phyloP scores from a whole-genome alignment of 2,113 vertebrate genomes.

The Percina caprodes region DNA sequence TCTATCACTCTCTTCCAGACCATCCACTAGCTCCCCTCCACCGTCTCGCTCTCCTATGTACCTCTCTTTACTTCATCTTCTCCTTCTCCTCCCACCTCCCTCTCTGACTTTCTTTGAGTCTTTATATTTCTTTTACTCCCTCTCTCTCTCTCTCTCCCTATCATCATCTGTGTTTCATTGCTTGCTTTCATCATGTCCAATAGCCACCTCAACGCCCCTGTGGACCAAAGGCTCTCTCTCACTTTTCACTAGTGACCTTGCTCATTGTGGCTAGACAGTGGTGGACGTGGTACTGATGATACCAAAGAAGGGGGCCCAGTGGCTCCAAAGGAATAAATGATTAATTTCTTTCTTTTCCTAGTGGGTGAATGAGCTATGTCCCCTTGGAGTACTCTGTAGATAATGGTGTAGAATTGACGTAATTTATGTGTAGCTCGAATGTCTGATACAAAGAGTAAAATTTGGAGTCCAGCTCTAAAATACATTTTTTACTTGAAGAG shows the following conservation, averaged over 20 bases:
- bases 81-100: constrained; percentile 29
- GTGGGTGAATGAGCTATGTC: constrained; percentile 16
- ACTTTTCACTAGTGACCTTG: constrained; percentile 59
- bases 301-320: constrained; percentile 9
- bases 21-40: constrained; percentile 13
- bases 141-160: constrained; percentile 19
- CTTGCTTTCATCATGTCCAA: constrained; percentile 54
- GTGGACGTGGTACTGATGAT: constrained; percentile 35
- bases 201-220: constrained; percentile 19
- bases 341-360: constrained; percentile 54
- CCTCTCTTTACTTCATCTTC: constrained; percentile 39
- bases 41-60: constrained; percentile 24
- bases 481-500: background rate
- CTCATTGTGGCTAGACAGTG: constrained; percentile 38
- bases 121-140: constrained; percentile 25
- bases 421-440: constrained; percentile 10
- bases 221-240: constrained; percentile 35
- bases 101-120: constrained; percentile 11
- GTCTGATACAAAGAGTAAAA: constrained; percentile 12
- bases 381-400: constrained; percentile 14
- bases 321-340: constrained; percentile 57
- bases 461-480: background rate
- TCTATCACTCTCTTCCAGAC: constrained; percentile 42
- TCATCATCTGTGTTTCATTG: constrained; percentile 38
- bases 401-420: constrained; percentile 36